Evolutionary conservation across 2,797 vertebrate genomes (phyloP).

Genomic region (Peromyscus nudipes): DNA sequence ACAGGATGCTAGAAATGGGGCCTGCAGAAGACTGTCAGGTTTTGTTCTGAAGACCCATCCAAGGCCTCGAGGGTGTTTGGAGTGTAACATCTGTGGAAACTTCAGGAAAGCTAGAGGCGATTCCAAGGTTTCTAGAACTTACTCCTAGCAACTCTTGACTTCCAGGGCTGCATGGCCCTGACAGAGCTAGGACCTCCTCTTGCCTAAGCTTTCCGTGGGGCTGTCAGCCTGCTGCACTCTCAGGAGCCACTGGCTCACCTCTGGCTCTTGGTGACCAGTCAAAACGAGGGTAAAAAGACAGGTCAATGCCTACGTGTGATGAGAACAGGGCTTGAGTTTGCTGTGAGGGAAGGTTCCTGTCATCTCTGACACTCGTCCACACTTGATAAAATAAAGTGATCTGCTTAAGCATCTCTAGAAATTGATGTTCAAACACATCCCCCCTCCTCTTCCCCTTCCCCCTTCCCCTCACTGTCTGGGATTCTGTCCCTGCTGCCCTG

Average conservation of each 20-base stretch:
- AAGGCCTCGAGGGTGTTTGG: background rate
- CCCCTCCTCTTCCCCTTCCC: too few species aligned
- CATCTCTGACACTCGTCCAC: background rate
- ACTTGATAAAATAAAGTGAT: background rate
- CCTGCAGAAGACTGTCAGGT: too few species aligned
- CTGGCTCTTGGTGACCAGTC: too few species aligned
- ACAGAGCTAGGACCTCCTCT: background rate
- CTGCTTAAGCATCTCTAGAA: background rate
- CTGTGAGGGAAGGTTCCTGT: background rate
- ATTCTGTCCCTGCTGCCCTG: accelerated
- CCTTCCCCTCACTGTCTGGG: background rate
- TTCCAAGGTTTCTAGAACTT: background rate
- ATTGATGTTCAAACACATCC: background rate
- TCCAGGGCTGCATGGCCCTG: background rate
- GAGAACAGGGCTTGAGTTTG: background rate
- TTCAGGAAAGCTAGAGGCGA: too few species aligned
- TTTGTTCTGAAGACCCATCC: background rate
- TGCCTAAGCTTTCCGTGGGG: background rate
- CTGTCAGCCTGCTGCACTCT: background rate
- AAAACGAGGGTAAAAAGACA: background rate
- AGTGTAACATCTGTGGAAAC: background rate
- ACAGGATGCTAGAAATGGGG: background rate
- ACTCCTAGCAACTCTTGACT: background rate
- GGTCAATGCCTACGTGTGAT: accelerated
- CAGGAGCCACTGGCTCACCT: background rate